phyloP scores from a whole-genome alignment of 2,888 invertebrate genomes.

The Adelphocoris suturalis region DNA sequence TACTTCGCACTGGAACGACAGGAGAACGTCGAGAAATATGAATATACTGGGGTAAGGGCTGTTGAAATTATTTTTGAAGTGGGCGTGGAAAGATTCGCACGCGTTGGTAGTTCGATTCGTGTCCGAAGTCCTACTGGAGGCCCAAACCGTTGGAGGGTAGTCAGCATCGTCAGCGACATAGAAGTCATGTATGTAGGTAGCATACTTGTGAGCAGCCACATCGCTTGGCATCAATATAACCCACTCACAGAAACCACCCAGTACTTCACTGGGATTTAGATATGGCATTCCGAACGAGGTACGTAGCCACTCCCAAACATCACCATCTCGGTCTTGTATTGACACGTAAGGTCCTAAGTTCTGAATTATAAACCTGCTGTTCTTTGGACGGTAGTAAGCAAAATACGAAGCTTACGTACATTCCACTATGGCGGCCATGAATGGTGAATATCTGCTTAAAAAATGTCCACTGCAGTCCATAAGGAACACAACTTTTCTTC shows the following conservation, averaged over 20 bases:
- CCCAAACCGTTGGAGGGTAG: constrained; percentile 42
- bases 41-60: too few relatives aligned
- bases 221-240: too few relatives aligned
- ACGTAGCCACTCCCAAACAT: constrained; percentile 38
- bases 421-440: not conserved
- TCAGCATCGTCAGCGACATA: constrained; percentile 35
- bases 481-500: too few relatives aligned
- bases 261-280: constrained; percentile 46
- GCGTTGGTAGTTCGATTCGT: too few relatives aligned
- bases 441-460: too few relatives aligned
- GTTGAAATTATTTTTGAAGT: too few relatives aligned
- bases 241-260: too few relatives aligned
- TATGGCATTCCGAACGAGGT: constrained; percentile 44
- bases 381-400: constrained; percentile 19
- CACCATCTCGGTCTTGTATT: constrained; percentile 20
- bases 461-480: too few relatives aligned
- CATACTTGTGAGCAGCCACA: not conserved
- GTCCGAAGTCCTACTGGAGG: too few relatives aligned
- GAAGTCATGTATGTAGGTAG: constrained; percentile 24
- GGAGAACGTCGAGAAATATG: too few relatives aligned
- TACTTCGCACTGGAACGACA: constrained; percentile 34
- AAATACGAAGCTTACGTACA: constrained; percentile 16
- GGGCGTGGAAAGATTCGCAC: too few relatives aligned
- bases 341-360: not conserved
- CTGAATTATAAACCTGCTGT: constrained; percentile 35